phyloP scores from a whole-genome alignment of 1,140 invertebrate species.

The Ostrea denselamellosa region DNA sequence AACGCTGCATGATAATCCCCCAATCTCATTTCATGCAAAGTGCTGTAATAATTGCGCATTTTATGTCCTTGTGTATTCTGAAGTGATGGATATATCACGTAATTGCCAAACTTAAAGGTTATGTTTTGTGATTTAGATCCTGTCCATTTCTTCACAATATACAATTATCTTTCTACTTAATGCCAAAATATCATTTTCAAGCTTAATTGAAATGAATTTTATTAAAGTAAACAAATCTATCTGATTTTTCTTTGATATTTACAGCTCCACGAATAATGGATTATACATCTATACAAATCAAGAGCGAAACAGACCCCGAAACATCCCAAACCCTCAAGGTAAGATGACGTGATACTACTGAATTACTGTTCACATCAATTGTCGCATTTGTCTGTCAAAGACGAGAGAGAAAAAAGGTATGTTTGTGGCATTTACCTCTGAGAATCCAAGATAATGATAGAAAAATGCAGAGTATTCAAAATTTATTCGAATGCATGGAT shows the following conservation, averaged over 20 bases:
- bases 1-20: not conserved
- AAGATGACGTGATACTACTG: conserved; percentile 15
- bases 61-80: not conserved
- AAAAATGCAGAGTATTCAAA: conserved; percentile 18
- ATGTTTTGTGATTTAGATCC: not conserved
- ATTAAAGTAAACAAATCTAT: not conserved
- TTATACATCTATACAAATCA: conserved; percentile 72
- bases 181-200: not conserved
- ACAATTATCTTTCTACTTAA: no score
- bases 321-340: conserved; percentile 75
- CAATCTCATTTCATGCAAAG: not conserved
- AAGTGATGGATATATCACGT: not conserved
- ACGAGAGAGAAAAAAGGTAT: conserved; percentile 11
- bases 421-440: not conserved
- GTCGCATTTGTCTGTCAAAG: not conserved
- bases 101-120: not conserved
- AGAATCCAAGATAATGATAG: not conserved
- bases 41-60: not conserved
- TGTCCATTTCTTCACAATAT: not conserved
- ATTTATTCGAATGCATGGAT: not conserved
- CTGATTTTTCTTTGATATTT: conserved; percentile 50
- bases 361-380: not conserved
- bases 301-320: conserved; percentile 71
- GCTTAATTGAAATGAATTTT: not conserved
- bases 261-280: conserved; percentile 74